A percentile compares a stretch with the other conserved stretches of the same genome.
Conservation (phyloP, 2,888 invertebrate species). For the Eubasilissa splendida region DNA sequence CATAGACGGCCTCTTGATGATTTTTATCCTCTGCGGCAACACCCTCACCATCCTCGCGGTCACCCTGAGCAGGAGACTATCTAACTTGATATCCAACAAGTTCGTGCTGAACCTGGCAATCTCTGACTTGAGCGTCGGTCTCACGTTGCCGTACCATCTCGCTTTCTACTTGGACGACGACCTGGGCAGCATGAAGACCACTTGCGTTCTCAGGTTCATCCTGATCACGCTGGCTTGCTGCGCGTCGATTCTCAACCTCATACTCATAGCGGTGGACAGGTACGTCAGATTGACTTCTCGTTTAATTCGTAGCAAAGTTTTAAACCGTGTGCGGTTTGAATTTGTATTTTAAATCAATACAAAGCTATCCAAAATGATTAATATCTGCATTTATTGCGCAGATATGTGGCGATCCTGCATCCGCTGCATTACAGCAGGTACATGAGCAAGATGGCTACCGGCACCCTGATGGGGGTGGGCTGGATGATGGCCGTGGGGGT, state of each 20-base stretch:
- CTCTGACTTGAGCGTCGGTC: conserved; percentile 84
- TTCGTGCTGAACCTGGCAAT: conserved; percentile 86
- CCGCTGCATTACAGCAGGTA: conserved; percentile 84
- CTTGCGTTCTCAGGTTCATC: conserved; percentile 82
- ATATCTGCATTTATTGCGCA: conserved; percentile 60
- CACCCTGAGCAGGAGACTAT: conserved; percentile 78
- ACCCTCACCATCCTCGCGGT: conserved; percentile 84
- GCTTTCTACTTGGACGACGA: conserved; percentile 79
- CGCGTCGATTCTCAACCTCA: conserved; percentile 85
- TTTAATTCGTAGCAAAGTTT: not conserved
- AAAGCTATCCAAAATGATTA: no score
- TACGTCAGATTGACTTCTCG: conserved; percentile 58
- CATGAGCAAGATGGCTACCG: conserved; percentile 80
- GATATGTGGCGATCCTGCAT: conserved; percentile 85
- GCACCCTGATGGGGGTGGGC: conserved; percentile 76
- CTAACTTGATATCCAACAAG: conserved; percentile 81
- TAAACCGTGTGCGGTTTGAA: not conserved
- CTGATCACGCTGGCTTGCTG: conserved; percentile 83
- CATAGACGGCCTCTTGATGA: conserved; percentile 77
- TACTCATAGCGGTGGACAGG: conserved; percentile 85
- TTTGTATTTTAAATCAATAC: no score
- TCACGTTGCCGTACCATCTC: conserved; percentile 84
- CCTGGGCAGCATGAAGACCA: conserved; percentile 75
- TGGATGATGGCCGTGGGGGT: conserved; percentile 80
- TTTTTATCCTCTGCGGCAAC: conserved; percentile 82